These are phyloP conservation scores for Telenomus remus DNA, from an alignment of 1,140 invertebrate species.

Conservation along the genomic window DNA sequence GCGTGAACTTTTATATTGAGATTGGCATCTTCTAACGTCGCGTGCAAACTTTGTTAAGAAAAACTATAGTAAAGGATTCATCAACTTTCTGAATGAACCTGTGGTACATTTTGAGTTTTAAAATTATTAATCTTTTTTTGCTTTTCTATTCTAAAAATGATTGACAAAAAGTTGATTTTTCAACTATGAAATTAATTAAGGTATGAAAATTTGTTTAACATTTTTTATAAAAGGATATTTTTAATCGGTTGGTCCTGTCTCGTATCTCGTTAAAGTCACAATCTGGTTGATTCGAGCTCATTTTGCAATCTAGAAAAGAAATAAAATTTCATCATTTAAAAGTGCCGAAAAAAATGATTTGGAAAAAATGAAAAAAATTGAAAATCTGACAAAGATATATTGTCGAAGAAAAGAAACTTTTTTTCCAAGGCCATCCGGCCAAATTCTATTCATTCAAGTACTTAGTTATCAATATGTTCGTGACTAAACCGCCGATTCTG, in stretches of 20 bases:
- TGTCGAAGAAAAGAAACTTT: too few relatives aligned
- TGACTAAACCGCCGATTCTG: neutral
- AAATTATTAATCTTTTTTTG: too few relatives aligned
- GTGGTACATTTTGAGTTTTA: constrained; percentile 4
- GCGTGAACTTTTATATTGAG: constrained; percentile 36
- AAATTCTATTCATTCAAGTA: constrained; percentile 1
- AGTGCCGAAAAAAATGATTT: neutral
- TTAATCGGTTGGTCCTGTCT: constrained; percentile 35
- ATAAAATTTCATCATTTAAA: constrained; percentile 1
- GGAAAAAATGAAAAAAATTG: neutral
- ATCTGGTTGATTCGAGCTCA: constrained; percentile 13
- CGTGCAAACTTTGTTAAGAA: constrained; percentile 59
- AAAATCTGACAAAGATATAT: neutral
- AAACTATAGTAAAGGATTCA: constrained; percentile 28
- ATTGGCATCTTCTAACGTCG: constrained; percentile 50
- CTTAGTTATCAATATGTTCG: constrained; percentile 3
- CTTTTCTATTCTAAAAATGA: too few relatives aligned
- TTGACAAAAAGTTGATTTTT: constrained; percentile 36
- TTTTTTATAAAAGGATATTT: constrained; percentile 64
- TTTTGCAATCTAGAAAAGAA: constrained; percentile 11
- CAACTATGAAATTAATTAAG: constrained; percentile 25
- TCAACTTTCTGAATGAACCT: constrained; percentile 31
- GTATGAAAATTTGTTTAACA: too few relatives aligned
- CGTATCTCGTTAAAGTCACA: constrained; percentile 13
- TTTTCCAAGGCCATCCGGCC: too few relatives aligned